These are phyloP conservation scores for Halictus ligatus DNA, from an alignment of 2,888 invertebrate species.

Conservation along the genomic window DNA sequence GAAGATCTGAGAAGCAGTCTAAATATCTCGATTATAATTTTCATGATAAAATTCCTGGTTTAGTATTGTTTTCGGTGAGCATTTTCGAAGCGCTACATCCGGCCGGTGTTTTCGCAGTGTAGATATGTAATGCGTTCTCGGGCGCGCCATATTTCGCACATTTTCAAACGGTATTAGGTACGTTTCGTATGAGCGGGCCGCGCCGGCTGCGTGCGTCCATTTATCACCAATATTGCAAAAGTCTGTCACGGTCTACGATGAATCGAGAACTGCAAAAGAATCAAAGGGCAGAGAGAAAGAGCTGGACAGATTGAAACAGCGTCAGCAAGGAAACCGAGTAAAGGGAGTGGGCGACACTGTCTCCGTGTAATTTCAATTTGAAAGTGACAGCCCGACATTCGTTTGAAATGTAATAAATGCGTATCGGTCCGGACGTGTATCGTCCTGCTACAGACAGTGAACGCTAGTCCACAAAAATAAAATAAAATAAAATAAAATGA, in stretches of 20 bases:
- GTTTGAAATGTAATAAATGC: slow-evolving; percentile 36
- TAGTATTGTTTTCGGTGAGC: background rate
- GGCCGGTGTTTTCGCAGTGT: background rate
- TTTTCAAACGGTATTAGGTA: slow-evolving; percentile 34
- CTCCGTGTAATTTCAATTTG: slow-evolving; percentile 16
- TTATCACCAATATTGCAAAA: slow-evolving; percentile 71
- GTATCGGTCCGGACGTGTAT: slow-evolving; percentile 3
- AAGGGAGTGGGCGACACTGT: slow-evolving; percentile 7
- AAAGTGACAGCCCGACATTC: slow-evolving; percentile 34
- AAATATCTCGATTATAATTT: background rate
- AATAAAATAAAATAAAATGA: background rate
- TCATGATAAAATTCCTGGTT: background rate
- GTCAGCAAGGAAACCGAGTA: slow-evolving; percentile 11
- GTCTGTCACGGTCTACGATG: slow-evolving; percentile 30
- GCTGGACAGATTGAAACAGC: slow-evolving; percentile 18
- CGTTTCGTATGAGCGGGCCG: slow-evolving; percentile 49
- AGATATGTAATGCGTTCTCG: background rate
- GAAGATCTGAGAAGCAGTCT: no score
- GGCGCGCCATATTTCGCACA: background rate
- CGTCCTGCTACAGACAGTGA: background rate
- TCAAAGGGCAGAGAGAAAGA: slow-evolving; percentile 7
- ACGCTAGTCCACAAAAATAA: background rate
- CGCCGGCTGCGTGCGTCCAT: slow-evolving; percentile 64
- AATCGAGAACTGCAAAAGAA: slow-evolving; percentile 11
- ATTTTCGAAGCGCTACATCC: background rate